Evolutionary conservation across 2,888 invertebrate species (phyloP).

Genomic region (Callinectes sapidus): DNA sequence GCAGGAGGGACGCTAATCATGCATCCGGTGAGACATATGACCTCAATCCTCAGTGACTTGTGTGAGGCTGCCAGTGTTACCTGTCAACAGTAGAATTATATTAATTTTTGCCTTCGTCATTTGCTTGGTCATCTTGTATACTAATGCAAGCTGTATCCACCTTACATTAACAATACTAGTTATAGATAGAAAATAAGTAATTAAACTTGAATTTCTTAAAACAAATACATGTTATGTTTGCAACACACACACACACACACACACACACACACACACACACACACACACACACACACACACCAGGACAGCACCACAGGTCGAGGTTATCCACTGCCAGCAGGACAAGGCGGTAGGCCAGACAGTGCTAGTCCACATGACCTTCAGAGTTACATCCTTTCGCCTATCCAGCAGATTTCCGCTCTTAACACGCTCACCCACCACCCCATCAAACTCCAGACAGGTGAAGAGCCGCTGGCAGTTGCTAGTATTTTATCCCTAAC

Average conservation of each 20-base stretch:
- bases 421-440: neutral
- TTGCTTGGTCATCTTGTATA: neutral
- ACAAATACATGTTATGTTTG: neutral
- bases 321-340: neutral
- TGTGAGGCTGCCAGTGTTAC: neutral
- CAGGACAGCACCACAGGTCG: neutral
- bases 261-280: neutral
- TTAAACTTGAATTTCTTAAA: neutral
- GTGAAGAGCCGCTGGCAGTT: neutral
- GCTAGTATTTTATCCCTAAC: neutral
- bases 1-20: neutral
- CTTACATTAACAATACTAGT: neutral
- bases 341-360: conserved; percentile 12
- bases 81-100: neutral
- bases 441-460: neutral
- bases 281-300: conserved; percentile 22
- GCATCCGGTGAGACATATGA: neutral
- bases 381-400: neutral
- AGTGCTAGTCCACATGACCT: neutral
- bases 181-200: neutral
- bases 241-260: neutral
- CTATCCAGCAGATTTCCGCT: neutral
- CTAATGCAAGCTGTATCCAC: neutral
- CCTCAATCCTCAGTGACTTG: neutral
- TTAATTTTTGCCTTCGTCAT: neutral